phyloP scores from a whole-genome alignment of 2,888 invertebrate species.

The Lycophotia porphyrea region DNA sequence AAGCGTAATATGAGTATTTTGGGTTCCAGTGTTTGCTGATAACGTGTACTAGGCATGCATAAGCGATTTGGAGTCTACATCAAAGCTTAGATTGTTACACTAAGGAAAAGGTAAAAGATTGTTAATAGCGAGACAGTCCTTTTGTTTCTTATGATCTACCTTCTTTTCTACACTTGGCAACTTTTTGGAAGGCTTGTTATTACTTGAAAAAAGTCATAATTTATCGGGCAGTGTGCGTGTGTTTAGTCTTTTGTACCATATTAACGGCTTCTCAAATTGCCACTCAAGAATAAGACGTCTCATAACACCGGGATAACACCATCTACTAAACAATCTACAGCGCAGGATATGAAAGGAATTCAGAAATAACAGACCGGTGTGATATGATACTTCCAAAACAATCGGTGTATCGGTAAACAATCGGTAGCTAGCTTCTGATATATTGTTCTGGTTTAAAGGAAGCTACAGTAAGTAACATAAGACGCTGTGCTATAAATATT shows the following conservation, averaged over 20 bases:
- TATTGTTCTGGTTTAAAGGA: neutral
- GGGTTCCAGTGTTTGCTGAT: conserved; percentile 29
- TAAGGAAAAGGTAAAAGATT: conserved; percentile 1
- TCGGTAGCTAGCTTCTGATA: too few relatives aligned
- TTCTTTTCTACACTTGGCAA: neutral
- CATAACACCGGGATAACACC: neutral
- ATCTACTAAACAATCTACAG: neutral
- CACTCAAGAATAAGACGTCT: neutral
- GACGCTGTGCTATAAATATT: neutral
- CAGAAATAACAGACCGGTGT: neutral
- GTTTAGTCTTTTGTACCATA: neutral
- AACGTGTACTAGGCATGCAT: conserved; percentile 30
- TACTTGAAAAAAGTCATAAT: neutral
- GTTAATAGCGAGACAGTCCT: conserved; percentile 3
- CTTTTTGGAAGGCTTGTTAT: neutral
- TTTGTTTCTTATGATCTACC: neutral
- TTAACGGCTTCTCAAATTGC: neutral
- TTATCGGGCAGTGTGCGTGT: neutral
- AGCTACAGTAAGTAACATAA: neutral
- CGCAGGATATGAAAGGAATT: neutral
- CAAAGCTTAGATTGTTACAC: neutral
- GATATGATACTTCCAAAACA: neutral
- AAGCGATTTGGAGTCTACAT: conserved; percentile 5
- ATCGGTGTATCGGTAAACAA: neutral
- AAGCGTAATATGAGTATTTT: conserved; percentile 40